phyloP scores from a whole-genome alignment of 1,140 invertebrate genomes.

The Bombus superbus region DNA sequence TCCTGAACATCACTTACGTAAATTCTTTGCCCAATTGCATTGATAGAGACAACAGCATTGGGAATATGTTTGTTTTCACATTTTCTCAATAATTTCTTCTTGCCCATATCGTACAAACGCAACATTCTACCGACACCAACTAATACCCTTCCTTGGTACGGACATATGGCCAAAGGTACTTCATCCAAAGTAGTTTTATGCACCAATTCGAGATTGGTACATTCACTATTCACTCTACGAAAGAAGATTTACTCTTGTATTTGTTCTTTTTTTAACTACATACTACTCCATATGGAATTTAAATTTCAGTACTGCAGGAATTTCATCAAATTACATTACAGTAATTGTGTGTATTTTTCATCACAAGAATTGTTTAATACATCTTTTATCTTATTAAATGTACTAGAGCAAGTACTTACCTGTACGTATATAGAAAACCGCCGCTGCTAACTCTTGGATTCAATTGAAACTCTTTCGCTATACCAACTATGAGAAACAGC shows the following conservation, averaged over 20 bases:
- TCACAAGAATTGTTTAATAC: constrained; percentile 63
- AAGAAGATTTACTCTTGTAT: constrained; percentile 51
- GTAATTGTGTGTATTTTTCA: constrained; percentile 73
- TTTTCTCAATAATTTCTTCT: constrained; percentile 97
- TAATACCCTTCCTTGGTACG: constrained; percentile 95
- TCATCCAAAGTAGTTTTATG: constrained; percentile 98
- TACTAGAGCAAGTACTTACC: constrained; percentile 81
- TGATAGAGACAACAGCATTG: constrained; percentile 96
- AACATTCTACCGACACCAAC: constrained; percentile 96
- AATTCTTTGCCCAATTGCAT: constrained; percentile 96
- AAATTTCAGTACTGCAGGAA: constrained; percentile 81
- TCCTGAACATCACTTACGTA: constrained; percentile 98
- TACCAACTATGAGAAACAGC: constrained; percentile 92
- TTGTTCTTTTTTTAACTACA: constrained; percentile 61
- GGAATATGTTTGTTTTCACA: constrained; percentile 99
- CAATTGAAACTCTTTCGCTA: constrained; percentile 95
- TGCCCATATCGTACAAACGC: constrained; percentile 98
- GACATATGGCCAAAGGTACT: constrained; percentile 93
- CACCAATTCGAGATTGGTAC: constrained; percentile 93
- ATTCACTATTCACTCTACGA: constrained; percentile 86
- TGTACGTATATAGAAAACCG: constrained; percentile 95
- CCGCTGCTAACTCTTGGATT: constrained; percentile 91
- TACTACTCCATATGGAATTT: constrained; percentile 23
- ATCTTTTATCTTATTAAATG: background rate
- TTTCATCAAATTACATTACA: constrained; percentile 74